Evolutionary conservation across 2,113 vertebrate genomes (phyloP).

Genomic region (Elephas maximus): DNA sequence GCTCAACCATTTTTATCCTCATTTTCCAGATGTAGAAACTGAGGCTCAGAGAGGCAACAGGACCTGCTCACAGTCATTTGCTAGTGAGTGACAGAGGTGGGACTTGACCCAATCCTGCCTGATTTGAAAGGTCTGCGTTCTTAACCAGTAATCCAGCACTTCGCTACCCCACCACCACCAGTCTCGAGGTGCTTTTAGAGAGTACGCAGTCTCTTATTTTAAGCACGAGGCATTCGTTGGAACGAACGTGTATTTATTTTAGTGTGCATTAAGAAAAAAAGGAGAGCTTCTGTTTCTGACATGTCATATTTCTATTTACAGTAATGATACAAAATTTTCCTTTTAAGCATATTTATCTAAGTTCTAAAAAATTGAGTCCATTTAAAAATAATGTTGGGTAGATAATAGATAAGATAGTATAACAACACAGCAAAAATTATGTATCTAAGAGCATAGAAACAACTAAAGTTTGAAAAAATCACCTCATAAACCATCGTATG

Average conservation of each 20-base stretch:
- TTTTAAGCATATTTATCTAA: constrained; percentile 42
- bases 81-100: neutral
- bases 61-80: neutral
- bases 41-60: constrained; percentile 18
- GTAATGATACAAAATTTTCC: neutral
- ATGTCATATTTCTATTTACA: neutral
- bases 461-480: neutral
- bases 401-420: neutral
- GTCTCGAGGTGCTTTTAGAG: neutral
- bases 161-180: neutral
- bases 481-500: neutral
- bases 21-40: constrained; percentile 26
- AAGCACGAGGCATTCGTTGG: neutral
- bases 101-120: neutral
- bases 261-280: neutral
- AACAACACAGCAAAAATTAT: neutral
- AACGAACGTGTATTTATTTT: neutral
- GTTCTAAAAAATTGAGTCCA: constrained; percentile 11
- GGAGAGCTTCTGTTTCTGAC: neutral
- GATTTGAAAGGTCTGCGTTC: neutral
- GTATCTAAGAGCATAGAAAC: neutral
- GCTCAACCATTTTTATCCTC: neutral
- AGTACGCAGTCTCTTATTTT: neutral
- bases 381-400: constrained; percentile 7
- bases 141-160: neutral